Conservation (phyloP, 1,140 invertebrate genomes). For the Radopholus similis region DNA sequence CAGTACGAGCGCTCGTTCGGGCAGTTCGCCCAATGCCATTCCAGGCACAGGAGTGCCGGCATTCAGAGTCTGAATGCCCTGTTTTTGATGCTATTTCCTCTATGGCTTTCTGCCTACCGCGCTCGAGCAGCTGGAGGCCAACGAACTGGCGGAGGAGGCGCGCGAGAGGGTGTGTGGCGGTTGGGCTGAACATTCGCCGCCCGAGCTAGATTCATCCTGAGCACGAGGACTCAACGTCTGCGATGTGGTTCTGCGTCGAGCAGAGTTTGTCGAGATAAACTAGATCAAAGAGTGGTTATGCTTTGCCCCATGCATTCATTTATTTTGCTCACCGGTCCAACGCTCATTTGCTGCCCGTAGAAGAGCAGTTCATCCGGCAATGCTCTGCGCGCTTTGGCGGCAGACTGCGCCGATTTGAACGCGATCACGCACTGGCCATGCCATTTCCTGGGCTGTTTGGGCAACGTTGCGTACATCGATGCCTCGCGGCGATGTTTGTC, state of each 20-base stretch:
- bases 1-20: conserved; percentile 35
- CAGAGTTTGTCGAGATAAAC: neutral
- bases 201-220: neutral
- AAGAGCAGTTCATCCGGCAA: conserved; percentile 54
- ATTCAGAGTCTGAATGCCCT: conserved; percentile 20
- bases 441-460: conserved; percentile 44
- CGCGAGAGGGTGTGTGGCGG: conserved; percentile 45
- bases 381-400: conserved; percentile 40
- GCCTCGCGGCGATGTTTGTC: conserved; percentile 38
- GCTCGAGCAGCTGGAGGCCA: conserved; percentile 36
- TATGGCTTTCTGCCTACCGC: neutral
- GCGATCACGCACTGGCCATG: conserved; percentile 39
- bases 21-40: conserved; percentile 42
- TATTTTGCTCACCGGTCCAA: conserved; percentile 30
- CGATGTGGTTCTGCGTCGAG: neutral
- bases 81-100: neutral
- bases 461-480: conserved; percentile 54
- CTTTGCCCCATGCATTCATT: no score
- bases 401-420: conserved; percentile 55
- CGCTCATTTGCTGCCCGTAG: conserved; percentile 55
- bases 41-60: neutral
- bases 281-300: no score
- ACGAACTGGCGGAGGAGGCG: conserved; percentile 37
- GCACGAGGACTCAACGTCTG: neutral
- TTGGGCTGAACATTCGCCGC: neutral